A percentile compares a stretch with the other conserved stretches of the same genome.
Evolutionary conservation across 2,113 vertebrate species (phyloP).

Genomic region (Trogon melanurus): DNA sequence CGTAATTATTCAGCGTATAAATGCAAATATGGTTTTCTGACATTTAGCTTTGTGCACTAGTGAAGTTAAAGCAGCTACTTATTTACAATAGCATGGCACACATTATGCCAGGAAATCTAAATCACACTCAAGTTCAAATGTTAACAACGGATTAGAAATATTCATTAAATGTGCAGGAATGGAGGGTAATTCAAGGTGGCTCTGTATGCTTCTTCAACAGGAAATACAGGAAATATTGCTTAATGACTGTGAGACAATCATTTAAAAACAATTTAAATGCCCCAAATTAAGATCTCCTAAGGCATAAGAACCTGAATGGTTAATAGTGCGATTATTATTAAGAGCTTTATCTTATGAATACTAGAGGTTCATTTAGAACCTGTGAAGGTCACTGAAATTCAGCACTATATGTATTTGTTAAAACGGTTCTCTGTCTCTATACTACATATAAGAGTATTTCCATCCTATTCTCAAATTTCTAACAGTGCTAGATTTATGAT

Average conservation of each 20-base stretch:
- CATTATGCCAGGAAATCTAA: constrained; percentile 6
- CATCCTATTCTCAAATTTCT: not conserved
- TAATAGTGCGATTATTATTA: not conserved
- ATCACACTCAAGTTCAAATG: constrained; percentile 30
- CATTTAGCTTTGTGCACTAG: constrained; percentile 8
- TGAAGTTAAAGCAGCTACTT: constrained; percentile 32
- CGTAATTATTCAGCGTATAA: constrained; percentile 28
- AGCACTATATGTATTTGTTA: not conserved
- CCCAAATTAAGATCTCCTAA: not conserved
- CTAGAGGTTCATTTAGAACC: not conserved
- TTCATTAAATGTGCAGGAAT: constrained; percentile 13
- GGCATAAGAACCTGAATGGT: not conserved
- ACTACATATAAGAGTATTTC: not conserved
- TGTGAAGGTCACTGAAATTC: not conserved
- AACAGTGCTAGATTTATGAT: not conserved
- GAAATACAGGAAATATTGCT: not conserved
- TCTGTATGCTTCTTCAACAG: not conserved
- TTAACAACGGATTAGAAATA: constrained; percentile 41
- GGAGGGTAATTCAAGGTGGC: not conserved
- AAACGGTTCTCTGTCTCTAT: not conserved
- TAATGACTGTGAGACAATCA: not conserved
- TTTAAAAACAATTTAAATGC: not conserved
- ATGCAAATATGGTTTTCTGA: constrained; percentile 48
- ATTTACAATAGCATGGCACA: not conserved
- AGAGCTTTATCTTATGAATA: not conserved